A percentile compares a stretch with the other conserved stretches of the same genome.
Conservation (phyloP, 2,113 vertebrate genomes). For the Rhinogobius similis region DNA sequence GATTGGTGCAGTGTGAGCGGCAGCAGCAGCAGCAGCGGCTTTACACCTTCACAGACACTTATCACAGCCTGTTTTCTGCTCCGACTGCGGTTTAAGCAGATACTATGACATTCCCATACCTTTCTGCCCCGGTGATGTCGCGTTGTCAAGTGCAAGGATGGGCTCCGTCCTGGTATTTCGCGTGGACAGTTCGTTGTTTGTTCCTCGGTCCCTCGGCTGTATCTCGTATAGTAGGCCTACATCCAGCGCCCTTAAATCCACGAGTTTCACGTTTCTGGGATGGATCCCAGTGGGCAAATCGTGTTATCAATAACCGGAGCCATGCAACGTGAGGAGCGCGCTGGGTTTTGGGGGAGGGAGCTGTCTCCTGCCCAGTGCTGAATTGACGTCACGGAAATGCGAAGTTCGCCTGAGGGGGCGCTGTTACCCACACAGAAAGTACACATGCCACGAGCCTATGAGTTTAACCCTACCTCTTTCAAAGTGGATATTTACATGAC, state of each 20-base stretch:
- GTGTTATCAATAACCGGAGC: constrained; percentile 74
- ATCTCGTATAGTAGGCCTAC: constrained; percentile 37
- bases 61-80: constrained; percentile 29
- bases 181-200: constrained; percentile 42
- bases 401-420: constrained; percentile 63
- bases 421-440: constrained; percentile 17
- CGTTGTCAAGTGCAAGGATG: constrained; percentile 77
- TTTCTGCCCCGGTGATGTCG: constrained; percentile 72
- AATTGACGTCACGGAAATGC: constrained; percentile 78
- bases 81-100: constrained; percentile 38
- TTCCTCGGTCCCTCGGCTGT: constrained; percentile 22
- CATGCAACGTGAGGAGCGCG: constrained; percentile 72
- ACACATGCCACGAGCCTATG: neutral
- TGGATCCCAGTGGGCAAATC: constrained; percentile 72
- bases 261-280: constrained; percentile 63
- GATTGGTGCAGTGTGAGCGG: constrained; percentile 62
- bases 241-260: constrained; percentile 40
- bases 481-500: neutral
- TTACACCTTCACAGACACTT: constrained; percentile 23
- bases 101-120: constrained; percentile 73
- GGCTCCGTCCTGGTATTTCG: constrained; percentile 62
- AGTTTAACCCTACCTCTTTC: neutral
- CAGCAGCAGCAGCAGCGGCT: constrained; percentile 31
- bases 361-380: constrained; percentile 80
- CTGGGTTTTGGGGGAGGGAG: constrained; percentile 67